Percentiles rank a stretch among this genome's conserved stretches.
Conservation (phyloP, 64 coral and sea anemone genomes). For the Platygyra sinensis region DNA sequence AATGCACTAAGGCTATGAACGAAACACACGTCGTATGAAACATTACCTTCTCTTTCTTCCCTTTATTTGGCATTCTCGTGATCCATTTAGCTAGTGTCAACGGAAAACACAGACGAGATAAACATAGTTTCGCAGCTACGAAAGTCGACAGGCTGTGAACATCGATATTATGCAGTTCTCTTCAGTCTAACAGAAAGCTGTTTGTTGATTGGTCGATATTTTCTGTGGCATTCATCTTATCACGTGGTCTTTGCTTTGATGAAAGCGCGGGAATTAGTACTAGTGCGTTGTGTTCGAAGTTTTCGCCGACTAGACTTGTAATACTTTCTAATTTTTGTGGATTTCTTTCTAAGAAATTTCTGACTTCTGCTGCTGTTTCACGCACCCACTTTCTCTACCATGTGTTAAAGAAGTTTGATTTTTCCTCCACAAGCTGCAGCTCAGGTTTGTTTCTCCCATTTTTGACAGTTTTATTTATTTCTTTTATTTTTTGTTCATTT, state of each 20-base stretch:
- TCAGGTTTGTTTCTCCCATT: too few species aligned
- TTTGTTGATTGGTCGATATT: constrained; percentile 60
- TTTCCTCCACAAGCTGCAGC: too few species aligned
- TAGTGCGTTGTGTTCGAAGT: too few species aligned
- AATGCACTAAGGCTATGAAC: constrained; percentile 2
- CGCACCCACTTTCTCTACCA: too few species aligned
- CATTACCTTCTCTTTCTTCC: constrained; percentile 94
- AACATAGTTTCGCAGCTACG: constrained; percentile 43
- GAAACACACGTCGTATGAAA: neutral
- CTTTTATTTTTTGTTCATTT: too few species aligned
- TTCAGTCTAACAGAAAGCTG: constrained; percentile 16
- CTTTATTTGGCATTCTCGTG: constrained; percentile 90
- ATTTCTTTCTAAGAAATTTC: too few species aligned
- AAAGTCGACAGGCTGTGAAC: constrained; percentile 26
- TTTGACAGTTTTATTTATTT: too few species aligned
- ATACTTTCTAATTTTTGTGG: too few species aligned
- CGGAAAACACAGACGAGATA: constrained; percentile 35
- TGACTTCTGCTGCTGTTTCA: too few species aligned
- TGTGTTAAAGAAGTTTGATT: too few species aligned
- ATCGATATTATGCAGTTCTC: constrained; percentile 33
- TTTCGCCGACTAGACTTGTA: neutral
- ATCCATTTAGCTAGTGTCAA: constrained; percentile 52
- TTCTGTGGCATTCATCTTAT: neutral
- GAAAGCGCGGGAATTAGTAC: constrained; percentile 40
- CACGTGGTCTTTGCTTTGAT: constrained; percentile 28